A percentile compares a stretch with the other conserved stretches of the same genome.
phyloP scores from a whole-genome alignment of 2,888 invertebrate species.

The Kuschelorhynchus macadamiae region DNA sequence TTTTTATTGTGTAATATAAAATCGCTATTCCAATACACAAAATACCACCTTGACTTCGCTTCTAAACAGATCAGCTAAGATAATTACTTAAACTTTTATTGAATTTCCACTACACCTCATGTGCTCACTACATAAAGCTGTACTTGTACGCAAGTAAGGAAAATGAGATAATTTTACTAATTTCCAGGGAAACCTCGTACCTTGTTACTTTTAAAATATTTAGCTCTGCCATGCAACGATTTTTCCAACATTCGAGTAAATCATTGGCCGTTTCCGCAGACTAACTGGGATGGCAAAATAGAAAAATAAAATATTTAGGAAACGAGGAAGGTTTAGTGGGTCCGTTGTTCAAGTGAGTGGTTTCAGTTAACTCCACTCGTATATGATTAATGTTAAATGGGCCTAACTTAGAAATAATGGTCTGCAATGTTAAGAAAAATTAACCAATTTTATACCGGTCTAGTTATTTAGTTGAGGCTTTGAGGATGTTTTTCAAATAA shows the following conservation, averaged over 20 bases:
- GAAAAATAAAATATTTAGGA: conserved; percentile 7
- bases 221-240: conserved; percentile 1
- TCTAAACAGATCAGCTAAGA: too few species aligned
- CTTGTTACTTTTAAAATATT: conserved; percentile 16
- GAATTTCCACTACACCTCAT: too few species aligned
- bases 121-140: too few species aligned
- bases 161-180: too few species aligned
- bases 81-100: too few species aligned
- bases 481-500: neutral
- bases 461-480: neutral
- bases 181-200: conserved; percentile 12
- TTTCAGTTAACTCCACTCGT: neutral
- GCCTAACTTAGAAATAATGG: conserved; percentile 3
- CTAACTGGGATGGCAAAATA: conserved; percentile 2
- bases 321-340: neutral
- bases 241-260: conserved; percentile 15
- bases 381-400: conserved; percentile 6
- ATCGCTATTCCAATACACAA: too few species aligned
- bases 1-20: too few species aligned
- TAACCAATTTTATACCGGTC: neutral
- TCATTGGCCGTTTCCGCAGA: conserved; percentile 6
- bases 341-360: neutral
- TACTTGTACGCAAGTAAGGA: too few species aligned
- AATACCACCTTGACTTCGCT: too few species aligned
- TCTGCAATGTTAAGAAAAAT: neutral